Percentiles rank a stretch among this genome's conserved stretches.
phyloP scores from a whole-genome alignment of 2,888 invertebrate genomes.

The Pseudococcus longispinus region DNA sequence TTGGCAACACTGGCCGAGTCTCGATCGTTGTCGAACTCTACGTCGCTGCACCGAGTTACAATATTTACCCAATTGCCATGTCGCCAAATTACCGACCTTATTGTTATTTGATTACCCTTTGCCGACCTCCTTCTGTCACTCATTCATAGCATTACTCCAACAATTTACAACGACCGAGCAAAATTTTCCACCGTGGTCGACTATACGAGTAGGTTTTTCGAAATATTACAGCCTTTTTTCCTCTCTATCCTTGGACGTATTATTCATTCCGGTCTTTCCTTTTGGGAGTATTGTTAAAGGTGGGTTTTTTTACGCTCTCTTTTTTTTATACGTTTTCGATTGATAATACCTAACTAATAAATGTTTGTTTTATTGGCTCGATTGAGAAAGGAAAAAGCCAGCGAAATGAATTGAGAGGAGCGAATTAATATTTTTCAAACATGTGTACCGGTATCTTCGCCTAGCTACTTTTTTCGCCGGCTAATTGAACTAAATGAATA shows the following conservation, averaged over 20 bases:
- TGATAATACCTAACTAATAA: not conserved
- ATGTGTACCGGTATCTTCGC: not conserved
- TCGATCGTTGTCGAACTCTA: not conserved
- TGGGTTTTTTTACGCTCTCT: not conserved
- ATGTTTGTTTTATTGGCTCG: not conserved
- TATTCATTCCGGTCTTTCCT: not conserved
- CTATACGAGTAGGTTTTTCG: not conserved
- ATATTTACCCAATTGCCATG: slow-evolving; percentile 26
- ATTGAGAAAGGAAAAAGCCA: not conserved
- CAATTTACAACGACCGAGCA: slow-evolving; percentile 5
- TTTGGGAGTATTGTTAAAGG: not conserved
- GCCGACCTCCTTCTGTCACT: slow-evolving; percentile 22
- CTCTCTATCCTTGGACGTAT: not conserved
- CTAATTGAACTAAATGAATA: not conserved
- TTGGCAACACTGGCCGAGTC: slow-evolving; percentile 10
- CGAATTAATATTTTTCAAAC: not conserved
- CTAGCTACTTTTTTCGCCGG: not conserved
- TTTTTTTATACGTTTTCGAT: not conserved
- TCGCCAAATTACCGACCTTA: slow-evolving; percentile 26
- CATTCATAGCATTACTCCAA: not conserved
- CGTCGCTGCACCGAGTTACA: slow-evolving; percentile 3
- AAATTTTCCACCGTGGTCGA: not conserved
- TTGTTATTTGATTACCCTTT: slow-evolving; percentile 26
- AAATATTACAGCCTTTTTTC: not conserved
- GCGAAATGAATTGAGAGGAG: not conserved